phyloP scores from a whole-genome alignment of 2,888 invertebrate species.

The Gnatocerus cornutus region DNA sequence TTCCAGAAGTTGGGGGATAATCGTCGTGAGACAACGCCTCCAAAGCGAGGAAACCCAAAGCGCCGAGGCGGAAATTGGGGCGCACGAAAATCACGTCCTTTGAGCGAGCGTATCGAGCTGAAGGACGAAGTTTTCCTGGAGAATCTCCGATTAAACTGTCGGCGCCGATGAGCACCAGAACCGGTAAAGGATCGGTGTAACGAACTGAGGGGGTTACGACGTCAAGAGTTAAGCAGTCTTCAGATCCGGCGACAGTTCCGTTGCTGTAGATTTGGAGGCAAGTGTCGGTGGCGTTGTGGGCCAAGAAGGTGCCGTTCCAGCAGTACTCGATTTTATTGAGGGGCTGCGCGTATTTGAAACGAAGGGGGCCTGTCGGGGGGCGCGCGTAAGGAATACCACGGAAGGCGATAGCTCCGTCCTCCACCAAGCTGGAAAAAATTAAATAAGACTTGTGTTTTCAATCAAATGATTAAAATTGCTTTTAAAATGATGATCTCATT shows the following conservation, averaged over 20 bases:
- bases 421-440: constrained; percentile 74
- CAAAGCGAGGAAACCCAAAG: constrained; percentile 84
- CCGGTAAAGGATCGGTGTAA: constrained; percentile 85
- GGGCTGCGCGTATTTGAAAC: constrained; percentile 82
- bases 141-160: constrained; percentile 86
- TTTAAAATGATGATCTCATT: not conserved
- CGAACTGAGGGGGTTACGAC: constrained; percentile 87
- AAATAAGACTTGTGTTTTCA: not conserved
- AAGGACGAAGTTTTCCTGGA: constrained; percentile 82
- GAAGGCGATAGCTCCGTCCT: constrained; percentile 85
- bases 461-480: not conserved
- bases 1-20: constrained; percentile 86
- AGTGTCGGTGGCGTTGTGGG: constrained; percentile 78
- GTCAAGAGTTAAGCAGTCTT: constrained; percentile 89
- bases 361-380: constrained; percentile 79
- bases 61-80: constrained; percentile 83
- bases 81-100: constrained; percentile 89
- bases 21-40: constrained; percentile 80
- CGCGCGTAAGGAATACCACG: constrained; percentile 88
- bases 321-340: constrained; percentile 81
- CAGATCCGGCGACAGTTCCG: constrained; percentile 79
- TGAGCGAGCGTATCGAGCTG: constrained; percentile 82
- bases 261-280: constrained; percentile 83
- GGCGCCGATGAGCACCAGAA: constrained; percentile 87
- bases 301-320: constrained; percentile 84